A percentile compares a stretch with the other conserved stretches of the same genome.
Conservation (phyloP, 2,888 invertebrate genomes). For the Heliconius aoede region DNA sequence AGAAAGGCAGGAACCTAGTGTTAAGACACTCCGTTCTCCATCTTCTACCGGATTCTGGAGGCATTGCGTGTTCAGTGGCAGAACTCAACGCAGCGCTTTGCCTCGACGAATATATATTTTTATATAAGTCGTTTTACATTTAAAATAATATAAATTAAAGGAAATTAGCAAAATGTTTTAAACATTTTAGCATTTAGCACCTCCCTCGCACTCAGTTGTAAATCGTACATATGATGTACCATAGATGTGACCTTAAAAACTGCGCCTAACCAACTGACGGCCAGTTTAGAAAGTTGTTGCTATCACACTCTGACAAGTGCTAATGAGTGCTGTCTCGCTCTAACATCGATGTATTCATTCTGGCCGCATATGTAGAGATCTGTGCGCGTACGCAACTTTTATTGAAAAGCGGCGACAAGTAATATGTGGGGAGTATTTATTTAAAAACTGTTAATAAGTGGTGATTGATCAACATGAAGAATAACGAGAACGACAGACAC, state of each 20-base stretch:
- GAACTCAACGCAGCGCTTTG: too few species aligned
- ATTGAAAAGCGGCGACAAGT: constrained; percentile 36
- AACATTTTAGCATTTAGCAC: too few species aligned
- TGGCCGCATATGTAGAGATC: constrained; percentile 52
- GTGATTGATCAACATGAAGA: constrained; percentile 10
- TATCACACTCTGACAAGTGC: constrained; percentile 56
- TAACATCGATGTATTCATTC: constrained; percentile 51
- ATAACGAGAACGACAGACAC: constrained; percentile 23
- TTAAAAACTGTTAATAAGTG: background rate
- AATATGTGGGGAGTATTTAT: background rate
- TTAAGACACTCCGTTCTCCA: too few species aligned
- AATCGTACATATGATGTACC: constrained; percentile 19
- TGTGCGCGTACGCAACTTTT: constrained; percentile 52
- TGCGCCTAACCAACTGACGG: constrained; percentile 51
- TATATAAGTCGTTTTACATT: background rate
- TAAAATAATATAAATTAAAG: background rate
- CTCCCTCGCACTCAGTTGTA: background rate
- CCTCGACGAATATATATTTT: too few species aligned
- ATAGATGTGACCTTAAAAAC: constrained; percentile 78
- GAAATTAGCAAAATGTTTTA: too few species aligned
- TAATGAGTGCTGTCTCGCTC: constrained; percentile 54
- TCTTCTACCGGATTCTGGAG: too few species aligned
- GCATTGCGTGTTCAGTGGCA: too few species aligned
- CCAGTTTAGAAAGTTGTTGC: constrained; percentile 72
- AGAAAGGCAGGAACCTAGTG: too few species aligned